Base-by-base conservation (phyloP, 2,113 vertebrate species). In the Cyrtonyx montezumae region DNA sequence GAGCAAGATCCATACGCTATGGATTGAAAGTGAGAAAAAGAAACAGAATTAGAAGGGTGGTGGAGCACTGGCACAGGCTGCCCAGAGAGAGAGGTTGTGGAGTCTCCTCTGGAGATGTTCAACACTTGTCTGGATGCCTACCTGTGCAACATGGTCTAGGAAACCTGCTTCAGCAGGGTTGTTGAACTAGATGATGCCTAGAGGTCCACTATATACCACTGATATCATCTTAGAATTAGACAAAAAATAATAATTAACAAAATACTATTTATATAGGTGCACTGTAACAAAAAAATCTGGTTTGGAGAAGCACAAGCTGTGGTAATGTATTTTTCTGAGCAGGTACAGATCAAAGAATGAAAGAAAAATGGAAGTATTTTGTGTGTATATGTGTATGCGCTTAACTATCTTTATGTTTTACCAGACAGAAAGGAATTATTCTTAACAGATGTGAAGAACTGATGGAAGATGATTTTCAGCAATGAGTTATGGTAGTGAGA, bases 181-280 rank as follows among this genome's bases (percentile, higher is more conserved):
- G 40, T 40, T 40, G 11, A 40, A 40, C 40, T 40, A 40, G 40
- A 40, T 40, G 40, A 40, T 40, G 10, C 11, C 40, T 40, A 10
- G 40, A 40, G 40, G 40, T 40, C 10, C 40, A n/a, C n/a, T n/a
- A n/a, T n/a, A n/a, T n/a, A n/a, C 78, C 21, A 19, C 9, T 68
- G 8, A 6, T 62, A 49, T 63, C 32, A 59, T 28, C 13, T 13
- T 53, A 59, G 2, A 3, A 80, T 13, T 51, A 56, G 79, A 68
- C 13, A 91, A 86, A 95, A 90, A 85, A 46, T 28, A 86, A 75
- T 78, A 83, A 67, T 67, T 90, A 88, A 63, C 15, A 36, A 63
- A 46, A 46, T 37, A 37, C 17, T 56, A 32, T 19, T 18, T 56
- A 53, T 53, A 30, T 10, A 70, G 12, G 68, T 56, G 3, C 14